Conservation (phyloP, 2,113 vertebrate species). For the Equus quagga region DNA sequence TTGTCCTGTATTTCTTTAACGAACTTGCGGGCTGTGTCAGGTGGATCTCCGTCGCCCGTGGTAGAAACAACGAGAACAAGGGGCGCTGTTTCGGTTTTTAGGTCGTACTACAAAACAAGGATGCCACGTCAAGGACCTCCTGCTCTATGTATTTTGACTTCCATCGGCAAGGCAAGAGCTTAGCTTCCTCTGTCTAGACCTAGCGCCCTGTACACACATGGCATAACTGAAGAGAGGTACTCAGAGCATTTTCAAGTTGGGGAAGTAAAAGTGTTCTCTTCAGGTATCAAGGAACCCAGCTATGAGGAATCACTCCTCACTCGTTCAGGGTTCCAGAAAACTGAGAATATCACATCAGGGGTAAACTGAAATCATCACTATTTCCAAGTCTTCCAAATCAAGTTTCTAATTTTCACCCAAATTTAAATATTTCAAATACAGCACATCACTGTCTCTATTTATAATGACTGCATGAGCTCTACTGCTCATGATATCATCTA, state of each 20-base stretch:
- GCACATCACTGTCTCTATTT: background rate
- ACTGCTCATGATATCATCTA: background rate
- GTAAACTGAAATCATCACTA: background rate
- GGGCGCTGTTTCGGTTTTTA: slow-evolving; percentile 92
- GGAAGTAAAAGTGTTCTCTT: rapidly evolving
- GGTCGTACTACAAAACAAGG: slow-evolving; percentile 89
- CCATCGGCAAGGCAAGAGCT: rapidly evolving
- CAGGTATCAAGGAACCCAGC: too few species aligned
- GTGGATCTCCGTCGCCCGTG: slow-evolving; percentile 96
- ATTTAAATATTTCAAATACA: background rate
- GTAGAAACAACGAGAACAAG: slow-evolving; percentile 96
- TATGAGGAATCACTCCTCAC: background rate
- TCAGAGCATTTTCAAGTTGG: rapidly evolving
- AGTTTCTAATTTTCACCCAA: background rate
- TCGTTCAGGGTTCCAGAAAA: background rate
- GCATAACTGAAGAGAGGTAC: background rate
- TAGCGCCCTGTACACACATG: rapidly evolving
- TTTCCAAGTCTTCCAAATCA: background rate
- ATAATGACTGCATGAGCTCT: too few species aligned
- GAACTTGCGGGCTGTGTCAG: slow-evolving; percentile 93
- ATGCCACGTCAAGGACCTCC: background rate
- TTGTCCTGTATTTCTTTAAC: slow-evolving; percentile 91
- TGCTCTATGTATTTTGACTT: rapidly evolving
- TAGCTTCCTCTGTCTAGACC: rapidly evolving
- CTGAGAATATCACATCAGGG: rapidly evolving